Base-by-base conservation (phyloP, 2,888 invertebrate species). In the Acanthoscelides obtectus region DNA sequence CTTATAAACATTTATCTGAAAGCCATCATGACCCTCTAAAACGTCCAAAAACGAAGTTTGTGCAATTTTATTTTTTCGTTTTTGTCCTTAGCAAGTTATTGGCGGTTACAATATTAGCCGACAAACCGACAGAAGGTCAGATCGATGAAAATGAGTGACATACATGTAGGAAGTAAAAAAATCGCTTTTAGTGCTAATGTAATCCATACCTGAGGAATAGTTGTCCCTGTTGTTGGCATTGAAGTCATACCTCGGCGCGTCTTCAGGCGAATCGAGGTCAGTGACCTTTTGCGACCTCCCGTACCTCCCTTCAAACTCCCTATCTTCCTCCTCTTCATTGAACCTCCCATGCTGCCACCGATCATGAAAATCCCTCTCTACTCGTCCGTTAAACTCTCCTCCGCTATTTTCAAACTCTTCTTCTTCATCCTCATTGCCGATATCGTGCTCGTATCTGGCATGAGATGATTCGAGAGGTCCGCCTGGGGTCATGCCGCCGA, bases 401-500 rank as follows among this genome's bases (percentile, higher is more conserved):
- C 17, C 8, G 3, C 45, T 85, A 79, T 88, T 86, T 77, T 87
- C 86, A 75, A 86, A 91, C 20, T 79, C 87, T 75, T 87, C 86
- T 71, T 87, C 87, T 70, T 85, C 87, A 75, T 87, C 86, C 71
- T 87, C 87, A 70, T 85, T 86, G 78, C 81, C 84, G 82, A 83
- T 84, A 81, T 81, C 83, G 75, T 82, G 81, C 70, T 81, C 82
- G 81, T 77, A 87, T 86, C 82, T 83, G 81, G 75, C 80, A 80
- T 76, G 81, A 79, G 83, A 81, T 78, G 81, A 75, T 75, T 72
- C 64, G 72, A 73, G 63, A 76, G 72, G 69, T 78, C 78, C 19
- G 72, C 74, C 4, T n/a, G n/a, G n/a, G 22, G 8, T 63, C 27
- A 25, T 22, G 70, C 12, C 25, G 70, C 64, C 71, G 68, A 20